Base-by-base conservation (phyloP, 1,140 invertebrate genomes). In the Apocrypta bakeri region DNA sequence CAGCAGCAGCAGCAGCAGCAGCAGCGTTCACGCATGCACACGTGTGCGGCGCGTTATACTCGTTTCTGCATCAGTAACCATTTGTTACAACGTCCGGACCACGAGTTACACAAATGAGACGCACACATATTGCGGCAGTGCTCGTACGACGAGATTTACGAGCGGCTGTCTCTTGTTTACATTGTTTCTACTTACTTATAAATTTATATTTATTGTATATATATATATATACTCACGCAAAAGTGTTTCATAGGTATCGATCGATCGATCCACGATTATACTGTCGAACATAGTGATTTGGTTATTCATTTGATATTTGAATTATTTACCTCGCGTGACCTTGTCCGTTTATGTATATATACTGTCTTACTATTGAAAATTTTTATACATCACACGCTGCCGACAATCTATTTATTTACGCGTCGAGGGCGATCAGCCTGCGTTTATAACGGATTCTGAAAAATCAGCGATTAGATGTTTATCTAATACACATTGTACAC, bases 11-110 rank as follows among this genome's bases (percentile, higher is more conserved):
- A 63, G 25, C 61, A 2, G 61, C 61, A 27, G 63, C 63, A 17
- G n/a, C 14, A 48, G 42, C 25, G 25, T 64, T 64, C 63, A 27
- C 63, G 63, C 63, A 25, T 64, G 25, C 40, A 71, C 76, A 27
- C 61, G 25, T 69, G 27, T 24, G 17, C 8, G 48, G 48, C 48
- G 21, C 48, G 48, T 56, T 31, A n/a, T 42, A 25, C 25, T 63
- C 56, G 69, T 81, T 81, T 81, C 79, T 75, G 72, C 72, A 81
- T 75, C 69, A 48, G 79, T 75, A 48, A 81, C 25, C 37, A 75
- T 81, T 81, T 68, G 68, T 81, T 81, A 81, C 61, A 74, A 63
- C 40, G 69, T 37, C 27, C 40, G 24, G 48, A 56, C 21, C 8
- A 2, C 66, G 40, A n/a, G 42, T 71, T 37, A 56, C 42, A 79